Evolutionary conservation across 1,140 invertebrate species (phyloP).

Genomic region (Polypedilum pembai): DNA sequence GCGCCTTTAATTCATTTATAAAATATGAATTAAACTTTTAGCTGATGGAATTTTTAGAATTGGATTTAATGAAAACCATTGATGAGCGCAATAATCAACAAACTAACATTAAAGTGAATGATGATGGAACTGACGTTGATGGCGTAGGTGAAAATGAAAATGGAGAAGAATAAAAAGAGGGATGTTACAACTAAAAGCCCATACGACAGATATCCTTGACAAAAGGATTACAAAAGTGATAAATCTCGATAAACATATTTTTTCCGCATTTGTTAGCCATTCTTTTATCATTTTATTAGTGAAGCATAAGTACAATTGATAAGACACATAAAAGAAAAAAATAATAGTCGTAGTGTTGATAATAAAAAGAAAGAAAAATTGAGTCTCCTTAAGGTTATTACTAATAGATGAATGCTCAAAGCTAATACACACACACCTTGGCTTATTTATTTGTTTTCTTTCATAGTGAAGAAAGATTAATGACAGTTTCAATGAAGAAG

Average conservation of each 20-base stretch:
- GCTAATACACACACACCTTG: not conserved
- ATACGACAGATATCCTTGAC: not conserved
- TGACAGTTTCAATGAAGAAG: not conserved
- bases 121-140: not conserved
- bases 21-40: not conserved
- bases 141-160: not conserved
- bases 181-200: not conserved
- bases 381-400: not conserved
- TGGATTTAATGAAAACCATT: not conserved
- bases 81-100: not conserved
- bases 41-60: not conserved
- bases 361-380: not conserved
- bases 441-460: not conserved
- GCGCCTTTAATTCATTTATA: not conserved
- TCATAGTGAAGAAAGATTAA: not conserved
- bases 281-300: slow-evolving; percentile 13
- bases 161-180: not conserved
- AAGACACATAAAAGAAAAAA: not conserved
- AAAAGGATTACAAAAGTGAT: slow-evolving; percentile 3
- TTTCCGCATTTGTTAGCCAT: not conserved
- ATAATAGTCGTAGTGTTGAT: not conserved
- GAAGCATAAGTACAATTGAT: not conserved
- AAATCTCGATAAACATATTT: not conserved
- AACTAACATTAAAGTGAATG: not conserved
- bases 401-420: not conserved